Percentiles rank a stretch among this genome's conserved stretches.
phyloP scores from a whole-genome alignment of 2,113 vertebrate species.

The Steatornis caripensis region DNA sequence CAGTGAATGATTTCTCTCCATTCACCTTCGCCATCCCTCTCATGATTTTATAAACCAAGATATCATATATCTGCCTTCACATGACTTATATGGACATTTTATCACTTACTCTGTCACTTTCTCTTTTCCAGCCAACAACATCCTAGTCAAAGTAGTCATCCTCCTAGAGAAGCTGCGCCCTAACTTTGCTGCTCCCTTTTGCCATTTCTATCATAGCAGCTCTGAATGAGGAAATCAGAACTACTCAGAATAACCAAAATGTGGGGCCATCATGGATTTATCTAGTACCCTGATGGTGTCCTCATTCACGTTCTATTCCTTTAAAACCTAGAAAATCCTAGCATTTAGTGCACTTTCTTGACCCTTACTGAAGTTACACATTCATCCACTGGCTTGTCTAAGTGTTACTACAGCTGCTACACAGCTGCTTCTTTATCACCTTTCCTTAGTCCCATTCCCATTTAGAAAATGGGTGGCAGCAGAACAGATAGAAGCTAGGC shows the following conservation, averaged over 20 bases:
- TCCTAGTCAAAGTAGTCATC: neutral
- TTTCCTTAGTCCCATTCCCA: neutral
- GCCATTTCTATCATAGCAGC: neutral
- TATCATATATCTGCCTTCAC: neutral
- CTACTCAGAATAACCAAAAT: accelerated
- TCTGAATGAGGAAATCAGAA: neutral
- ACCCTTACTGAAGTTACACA: neutral
- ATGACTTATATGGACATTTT: neutral
- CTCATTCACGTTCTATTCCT: neutral
- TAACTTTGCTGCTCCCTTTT: neutral
- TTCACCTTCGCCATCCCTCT: neutral
- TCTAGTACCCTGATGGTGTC: neutral
- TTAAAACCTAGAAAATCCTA: neutral
- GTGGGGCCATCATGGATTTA: neutral
- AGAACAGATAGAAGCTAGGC: neutral
- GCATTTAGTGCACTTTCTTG: neutral
- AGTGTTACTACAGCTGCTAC: neutral
- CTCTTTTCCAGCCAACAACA: neutral
- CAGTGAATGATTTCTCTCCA: neutral
- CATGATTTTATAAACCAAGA: neutral
- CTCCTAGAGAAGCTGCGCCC: neutral
- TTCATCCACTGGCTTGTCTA: neutral
- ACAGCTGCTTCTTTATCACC: neutral
- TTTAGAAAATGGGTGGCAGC: neutral
- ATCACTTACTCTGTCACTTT: neutral